Conservation (phyloP, 2,113 vertebrate species). For the Hypocryptadius cinnamomeus region DNA sequence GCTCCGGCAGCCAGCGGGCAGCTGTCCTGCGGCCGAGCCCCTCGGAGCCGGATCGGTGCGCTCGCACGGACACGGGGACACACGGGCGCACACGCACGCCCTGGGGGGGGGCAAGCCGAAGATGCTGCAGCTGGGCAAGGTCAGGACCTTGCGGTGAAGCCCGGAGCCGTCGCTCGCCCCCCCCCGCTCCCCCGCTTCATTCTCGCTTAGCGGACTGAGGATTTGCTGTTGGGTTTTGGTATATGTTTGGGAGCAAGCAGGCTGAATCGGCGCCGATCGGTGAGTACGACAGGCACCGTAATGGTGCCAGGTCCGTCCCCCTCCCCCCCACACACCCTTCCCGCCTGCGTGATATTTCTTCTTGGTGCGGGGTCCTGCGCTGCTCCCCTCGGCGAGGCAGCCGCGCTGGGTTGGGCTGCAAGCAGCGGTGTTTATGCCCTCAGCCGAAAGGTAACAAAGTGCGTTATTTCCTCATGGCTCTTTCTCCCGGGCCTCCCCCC, state of each 20-base stretch:
- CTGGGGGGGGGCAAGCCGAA: not conserved
- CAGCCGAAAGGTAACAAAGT: constrained; percentile 12
- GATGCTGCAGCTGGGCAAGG: constrained; percentile 63
- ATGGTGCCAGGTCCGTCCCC: constrained; percentile 25
- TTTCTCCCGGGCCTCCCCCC: not conserved
- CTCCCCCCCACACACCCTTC: not conserved
- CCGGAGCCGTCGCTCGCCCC: constrained; percentile 44
- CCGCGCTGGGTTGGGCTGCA: not conserved
- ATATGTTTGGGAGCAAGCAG: constrained; percentile 60
- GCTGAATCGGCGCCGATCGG: constrained; percentile 65
- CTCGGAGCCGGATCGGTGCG: not conserved
- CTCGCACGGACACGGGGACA: not conserved
- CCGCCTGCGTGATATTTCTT: not conserved
- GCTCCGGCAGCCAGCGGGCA: not conserved
- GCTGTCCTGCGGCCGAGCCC: not conserved
- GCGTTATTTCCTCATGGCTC: not conserved
- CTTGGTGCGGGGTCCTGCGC: not conserved
- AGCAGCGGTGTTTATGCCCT: not conserved
- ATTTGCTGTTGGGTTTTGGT: constrained; percentile 53
- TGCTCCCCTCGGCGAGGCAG: not conserved
- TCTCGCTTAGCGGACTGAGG: constrained; percentile 18
- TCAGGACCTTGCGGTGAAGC: constrained; percentile 70
- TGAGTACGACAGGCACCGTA: constrained; percentile 57
- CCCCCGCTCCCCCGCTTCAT: not conserved
- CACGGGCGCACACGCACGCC: not conserved